A percentile compares a stretch with the other conserved stretches of the same genome.
These are phyloP conservation scores for Brachyalestes nurse DNA, from an alignment of 2,797 vertebrate genomes.

Conservation along the genomic window DNA sequence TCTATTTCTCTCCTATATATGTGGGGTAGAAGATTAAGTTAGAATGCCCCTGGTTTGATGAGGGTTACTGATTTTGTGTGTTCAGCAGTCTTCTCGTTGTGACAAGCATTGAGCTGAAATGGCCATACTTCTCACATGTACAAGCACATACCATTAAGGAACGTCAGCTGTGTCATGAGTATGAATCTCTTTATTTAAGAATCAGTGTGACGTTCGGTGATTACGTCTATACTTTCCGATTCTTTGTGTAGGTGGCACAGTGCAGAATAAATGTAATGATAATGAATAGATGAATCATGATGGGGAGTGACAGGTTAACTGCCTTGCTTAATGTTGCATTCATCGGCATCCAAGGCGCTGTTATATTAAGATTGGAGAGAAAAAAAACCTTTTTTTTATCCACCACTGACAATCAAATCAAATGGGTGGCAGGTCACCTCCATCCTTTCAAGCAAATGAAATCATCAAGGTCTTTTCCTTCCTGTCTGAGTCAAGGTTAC, in stretches of 20 bases:
- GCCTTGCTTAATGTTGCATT: conserved; percentile 13
- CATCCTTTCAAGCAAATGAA: conserved; percentile 77
- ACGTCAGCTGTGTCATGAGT: background rate
- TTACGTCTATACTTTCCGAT: background rate
- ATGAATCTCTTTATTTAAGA: conserved; percentile 7
- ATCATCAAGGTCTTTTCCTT: conserved; percentile 54
- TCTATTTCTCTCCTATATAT: background rate
- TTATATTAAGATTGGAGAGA: background rate
- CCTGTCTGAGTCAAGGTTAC: conserved; percentile 67
- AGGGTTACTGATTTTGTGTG: background rate
- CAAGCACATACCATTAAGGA: background rate
- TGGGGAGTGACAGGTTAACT: conserved; percentile 8
- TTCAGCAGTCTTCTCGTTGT: background rate
- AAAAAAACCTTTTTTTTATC: background rate
- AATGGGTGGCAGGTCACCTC: conserved; percentile 64
- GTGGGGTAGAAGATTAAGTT: background rate
- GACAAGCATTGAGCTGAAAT: conserved; percentile 3
- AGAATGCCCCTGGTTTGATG: background rate
- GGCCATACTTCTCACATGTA: background rate
- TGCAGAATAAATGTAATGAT: background rate
- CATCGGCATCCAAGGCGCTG: background rate
- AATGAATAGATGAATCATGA: conserved; percentile 12
- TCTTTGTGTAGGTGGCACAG: background rate
- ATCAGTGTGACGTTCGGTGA: background rate
- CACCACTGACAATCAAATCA: conserved; percentile 66